Evolutionary conservation across 2,888 invertebrate species (phyloP), one percentile per base, ranked within the genome.

Genomic region (Spodoptera picta): DNA sequence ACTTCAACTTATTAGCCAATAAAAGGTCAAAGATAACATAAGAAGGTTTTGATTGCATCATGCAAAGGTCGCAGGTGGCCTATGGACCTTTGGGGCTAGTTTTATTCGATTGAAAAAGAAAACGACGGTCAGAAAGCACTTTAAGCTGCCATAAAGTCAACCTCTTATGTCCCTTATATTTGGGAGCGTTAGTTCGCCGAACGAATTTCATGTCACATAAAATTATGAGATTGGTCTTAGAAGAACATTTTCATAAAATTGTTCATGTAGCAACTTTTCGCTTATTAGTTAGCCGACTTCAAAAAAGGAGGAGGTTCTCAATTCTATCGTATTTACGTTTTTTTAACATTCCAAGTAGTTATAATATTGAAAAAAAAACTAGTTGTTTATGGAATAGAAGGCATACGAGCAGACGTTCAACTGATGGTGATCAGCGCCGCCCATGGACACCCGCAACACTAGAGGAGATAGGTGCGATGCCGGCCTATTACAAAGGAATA

Each of bases 121-220:
- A 91, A 90, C 81, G 86, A 89, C 87, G 90, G 89, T 88, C 89
- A 84, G 84, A 82, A 86, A 82, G 84, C 84, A 86, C 83, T 90
- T 88, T 86, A 73, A 82, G 75, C 75, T 63, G 82, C 82, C 81
- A 84, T 89, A 86, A 85, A 85, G 84, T 82, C 80, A 82, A 84
- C 86, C 86, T 87, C 83, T 87, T 86, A 87, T 85, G 82, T 84
- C 73, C 77, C 70, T 69, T 83, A 85, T 82, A 81, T 78, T 65
- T 69, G 69, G 60, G 70, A 75, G 62, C 57, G 73, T 72, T 65
- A 82, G 72, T 78, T 82, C 77, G 78, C 79, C 70, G 73, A 60
- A 69, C 72, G 72, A 74, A 81, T 80, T 79, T 77, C 59, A 70
- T 77, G 54, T 68, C 57, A 67, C 36, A 51, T 51, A 66, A 65